Conservation (phyloP, 1,140 invertebrate genomes). For the Eumeta japonica region DNA sequence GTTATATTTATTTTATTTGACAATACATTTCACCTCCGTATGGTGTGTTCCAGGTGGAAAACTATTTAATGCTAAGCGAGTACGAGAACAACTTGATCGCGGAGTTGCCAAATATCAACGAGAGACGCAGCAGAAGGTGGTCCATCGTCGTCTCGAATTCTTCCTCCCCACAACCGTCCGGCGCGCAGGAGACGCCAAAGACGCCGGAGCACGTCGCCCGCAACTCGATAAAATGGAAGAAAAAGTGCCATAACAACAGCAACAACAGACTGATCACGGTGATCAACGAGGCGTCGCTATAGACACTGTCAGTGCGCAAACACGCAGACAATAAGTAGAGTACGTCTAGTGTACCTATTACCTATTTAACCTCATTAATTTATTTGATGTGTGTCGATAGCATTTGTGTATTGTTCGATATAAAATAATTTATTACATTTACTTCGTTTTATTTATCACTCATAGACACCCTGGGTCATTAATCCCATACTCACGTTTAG, state of each 20-base stretch:
- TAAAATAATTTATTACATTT: constrained; percentile 53
- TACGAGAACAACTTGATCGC: constrained; percentile 84
- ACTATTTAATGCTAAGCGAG: constrained; percentile 83
- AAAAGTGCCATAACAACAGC: constrained; percentile 52
- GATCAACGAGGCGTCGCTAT: constrained; percentile 70
- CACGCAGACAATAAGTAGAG: constrained; percentile 50
- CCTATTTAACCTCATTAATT: constrained; percentile 56
- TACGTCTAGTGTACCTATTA: constrained; percentile 31
- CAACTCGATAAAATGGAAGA: constrained; percentile 50
- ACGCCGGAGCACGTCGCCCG: constrained; percentile 30
- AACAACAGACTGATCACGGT: constrained; percentile 69
- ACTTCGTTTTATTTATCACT: constrained; percentile 4
- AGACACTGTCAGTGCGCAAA: constrained; percentile 37
- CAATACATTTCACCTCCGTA: too few relatives aligned
- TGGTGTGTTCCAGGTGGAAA: constrained; percentile 65
- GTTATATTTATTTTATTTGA: too few relatives aligned
- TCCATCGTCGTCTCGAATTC: constrained; percentile 58
- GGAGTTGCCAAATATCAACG: constrained; percentile 71
- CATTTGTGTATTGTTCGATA: constrained; percentile 50
- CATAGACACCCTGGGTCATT: too few relatives aligned
- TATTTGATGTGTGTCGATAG: constrained; percentile 52
- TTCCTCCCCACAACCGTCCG: constrained; percentile 24
- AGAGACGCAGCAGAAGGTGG: constrained; percentile 68
- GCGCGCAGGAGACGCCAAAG: constrained; percentile 15
- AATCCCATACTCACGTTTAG: too few relatives aligned